Evolutionary conservation across 2,113 vertebrate species (phyloP), one percentile per base, ranked within the genome.

Genomic region (Montifringilla adamsi): DNA sequence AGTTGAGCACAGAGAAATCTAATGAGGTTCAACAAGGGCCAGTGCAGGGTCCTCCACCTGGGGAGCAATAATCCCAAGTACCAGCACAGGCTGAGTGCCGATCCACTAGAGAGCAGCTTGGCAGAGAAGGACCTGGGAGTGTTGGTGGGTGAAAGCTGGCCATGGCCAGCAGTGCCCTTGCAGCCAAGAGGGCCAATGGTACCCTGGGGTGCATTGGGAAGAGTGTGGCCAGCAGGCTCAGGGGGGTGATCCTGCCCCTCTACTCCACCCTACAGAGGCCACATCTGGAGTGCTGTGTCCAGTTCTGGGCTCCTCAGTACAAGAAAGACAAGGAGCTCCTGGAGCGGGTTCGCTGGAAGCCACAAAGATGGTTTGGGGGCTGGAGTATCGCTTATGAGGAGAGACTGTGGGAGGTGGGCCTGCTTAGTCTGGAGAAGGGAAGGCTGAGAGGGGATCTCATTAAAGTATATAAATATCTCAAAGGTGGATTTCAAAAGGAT

Each of bases 151-250:
- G n/a, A 55, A n/a, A 55, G 49, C 0, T 63, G 66, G 47, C 56
- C 35, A n/a, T 0, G 20, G n/a, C 39, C 0, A 0, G 19, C 28
- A 30, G 27, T 17, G n/a, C 11, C 16, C 30, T 14, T 26, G 30
- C 11, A 63, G 49, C 41, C 24, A 56, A 33, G 16, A 87, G 24
- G 30, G 11, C 17, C n/a, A 18, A 0, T 22, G 41, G 9, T 22
- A 4, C 21, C 56, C 41, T 22, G 56, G 41, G n/a, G 13, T 21
- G 7, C 41, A 11, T 5, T 7, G 56, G 15, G 15, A 47, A 41
- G 33, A 33, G 10, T 8, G 53, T 33, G n/a, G 47, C 15, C 66
- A 63, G 15, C 64, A 55, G 47, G 39, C 7, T 27, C 16, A 39
- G 20, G 20, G n/a, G 39, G 5, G 2, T 11, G 30, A 17, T 55